Percentiles rank a stretch among this genome's conserved stretches.
Evolutionary conservation across 2,888 invertebrate species (phyloP).

Genomic region (Hybos culiciformis): DNA sequence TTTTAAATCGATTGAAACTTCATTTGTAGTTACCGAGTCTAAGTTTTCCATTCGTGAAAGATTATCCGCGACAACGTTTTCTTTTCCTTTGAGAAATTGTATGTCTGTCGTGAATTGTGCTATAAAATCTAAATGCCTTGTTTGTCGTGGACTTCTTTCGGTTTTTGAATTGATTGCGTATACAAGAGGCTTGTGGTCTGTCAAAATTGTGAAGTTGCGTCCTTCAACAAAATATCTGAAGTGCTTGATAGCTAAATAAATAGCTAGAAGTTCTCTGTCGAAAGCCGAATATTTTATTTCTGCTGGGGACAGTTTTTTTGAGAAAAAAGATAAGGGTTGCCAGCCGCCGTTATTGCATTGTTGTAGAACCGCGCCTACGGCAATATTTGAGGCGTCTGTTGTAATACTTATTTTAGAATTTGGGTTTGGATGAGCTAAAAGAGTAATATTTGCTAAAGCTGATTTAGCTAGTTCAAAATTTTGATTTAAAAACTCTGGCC

Average conservation of each 20-base stretch:
- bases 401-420: background rate
- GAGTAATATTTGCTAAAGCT: background rate
- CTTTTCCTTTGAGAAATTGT: no score
- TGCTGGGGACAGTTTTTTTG: slow-evolving; percentile 20
- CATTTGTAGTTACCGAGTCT: no score
- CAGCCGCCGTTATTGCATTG: slow-evolving; percentile 18
- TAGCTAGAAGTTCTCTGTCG: slow-evolving; percentile 28
- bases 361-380: slow-evolving; percentile 15
- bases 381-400: slow-evolving; percentile 6
- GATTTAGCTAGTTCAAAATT: background rate
- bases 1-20: no score
- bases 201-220: slow-evolving; percentile 7
- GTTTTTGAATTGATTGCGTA: slow-evolving; percentile 4
- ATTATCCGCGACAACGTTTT: no score
- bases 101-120: background rate
- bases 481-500: background rate
- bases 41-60: no score
- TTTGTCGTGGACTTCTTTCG: background rate
- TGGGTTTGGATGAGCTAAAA: slow-evolving; percentile 1
- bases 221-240: slow-evolving; percentile 13
- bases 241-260: slow-evolving; percentile 21
- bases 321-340: slow-evolving; percentile 28
- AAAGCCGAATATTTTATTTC: slow-evolving; percentile 25
- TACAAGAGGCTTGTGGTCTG: no score
- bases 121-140: background rate